Evolutionary conservation across 2,888 invertebrate genomes (phyloP).

Genomic region (Machimus atricapillus): DNA sequence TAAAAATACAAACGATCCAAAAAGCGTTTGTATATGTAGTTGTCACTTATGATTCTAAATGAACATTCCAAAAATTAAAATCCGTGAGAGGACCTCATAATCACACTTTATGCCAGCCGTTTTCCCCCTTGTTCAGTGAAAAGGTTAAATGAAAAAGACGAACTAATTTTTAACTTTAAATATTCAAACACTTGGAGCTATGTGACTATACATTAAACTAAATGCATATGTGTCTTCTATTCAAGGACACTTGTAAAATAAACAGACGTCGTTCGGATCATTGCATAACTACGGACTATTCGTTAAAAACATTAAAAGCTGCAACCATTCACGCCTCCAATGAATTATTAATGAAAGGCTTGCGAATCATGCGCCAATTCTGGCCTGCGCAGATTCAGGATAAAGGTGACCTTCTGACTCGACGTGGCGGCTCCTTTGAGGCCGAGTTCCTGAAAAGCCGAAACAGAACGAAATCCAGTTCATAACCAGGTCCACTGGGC

Average conservation of each 20-base stretch:
- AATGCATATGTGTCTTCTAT: background rate
- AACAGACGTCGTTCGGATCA: background rate
- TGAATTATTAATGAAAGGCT: background rate
- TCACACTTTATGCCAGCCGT: no score
- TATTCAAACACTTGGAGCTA: background rate
- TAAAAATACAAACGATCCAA: no score
- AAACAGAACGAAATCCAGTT: background rate
- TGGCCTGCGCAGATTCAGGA: background rate
- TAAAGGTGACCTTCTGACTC: background rate
- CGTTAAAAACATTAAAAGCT: background rate
- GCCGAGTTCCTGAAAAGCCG: background rate
- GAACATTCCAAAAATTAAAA: no score
- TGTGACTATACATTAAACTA: background rate
- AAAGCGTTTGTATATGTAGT: no score
- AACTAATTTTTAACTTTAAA: no score
- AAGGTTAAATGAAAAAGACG: no score
- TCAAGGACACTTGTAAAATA: background rate
- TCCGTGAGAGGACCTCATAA: no score
- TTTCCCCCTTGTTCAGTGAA: no score
- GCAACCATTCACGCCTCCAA: background rate
- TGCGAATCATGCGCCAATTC: background rate
- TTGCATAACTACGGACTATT: background rate
- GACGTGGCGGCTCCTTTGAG: constrained; percentile 16
- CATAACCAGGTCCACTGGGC: constrained; percentile 17
- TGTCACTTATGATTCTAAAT: no score